Evolutionary conservation across 1,140 invertebrate genomes (phyloP).

Genomic region (Hydropsyche tenuis): DNA sequence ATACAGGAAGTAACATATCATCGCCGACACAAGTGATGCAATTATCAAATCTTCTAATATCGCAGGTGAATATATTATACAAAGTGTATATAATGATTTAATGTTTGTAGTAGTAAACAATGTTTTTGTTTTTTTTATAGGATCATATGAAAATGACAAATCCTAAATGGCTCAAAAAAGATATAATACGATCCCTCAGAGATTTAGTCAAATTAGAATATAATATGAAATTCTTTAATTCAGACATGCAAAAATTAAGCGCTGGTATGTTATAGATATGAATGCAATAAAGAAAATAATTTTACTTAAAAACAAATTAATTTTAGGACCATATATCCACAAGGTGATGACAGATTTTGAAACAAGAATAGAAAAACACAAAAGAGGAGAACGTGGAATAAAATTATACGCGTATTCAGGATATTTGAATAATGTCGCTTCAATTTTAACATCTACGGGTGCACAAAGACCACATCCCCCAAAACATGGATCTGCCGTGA

Average conservation of each 20-base stretch:
- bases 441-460: conserved; percentile 56
- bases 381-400: conserved; percentile 40
- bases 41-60: conserved; percentile 59
- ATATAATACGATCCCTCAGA: conserved; percentile 59
- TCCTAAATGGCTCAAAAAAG: conserved; percentile 61
- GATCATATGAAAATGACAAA: conserved; percentile 61
- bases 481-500: conserved; percentile 57
- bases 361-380: conserved; percentile 48
- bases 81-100: too few relatives aligned
- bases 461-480: conserved; percentile 56
- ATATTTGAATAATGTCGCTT: conserved; percentile 57
- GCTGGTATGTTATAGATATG: conserved; percentile 53
- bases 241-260: conserved; percentile 58
- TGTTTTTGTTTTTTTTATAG: conserved; percentile 48
- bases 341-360: conserved; percentile 57
- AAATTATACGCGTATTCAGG: conserved; percentile 57
- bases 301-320: background rate
- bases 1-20: conserved; percentile 59
- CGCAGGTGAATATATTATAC: conserved; percentile 55
- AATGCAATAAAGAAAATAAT: background rate
- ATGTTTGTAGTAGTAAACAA: background rate
- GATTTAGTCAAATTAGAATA: conserved; percentile 58
- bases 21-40: conserved; percentile 56
- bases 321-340: conserved; percentile 57
- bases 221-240: conserved; percentile 61